These are phyloP conservation scores for Phymorhynchus buccinoides DNA, from an alignment of 1,140 invertebrate genomes.

Conservation along the genomic window DNA sequence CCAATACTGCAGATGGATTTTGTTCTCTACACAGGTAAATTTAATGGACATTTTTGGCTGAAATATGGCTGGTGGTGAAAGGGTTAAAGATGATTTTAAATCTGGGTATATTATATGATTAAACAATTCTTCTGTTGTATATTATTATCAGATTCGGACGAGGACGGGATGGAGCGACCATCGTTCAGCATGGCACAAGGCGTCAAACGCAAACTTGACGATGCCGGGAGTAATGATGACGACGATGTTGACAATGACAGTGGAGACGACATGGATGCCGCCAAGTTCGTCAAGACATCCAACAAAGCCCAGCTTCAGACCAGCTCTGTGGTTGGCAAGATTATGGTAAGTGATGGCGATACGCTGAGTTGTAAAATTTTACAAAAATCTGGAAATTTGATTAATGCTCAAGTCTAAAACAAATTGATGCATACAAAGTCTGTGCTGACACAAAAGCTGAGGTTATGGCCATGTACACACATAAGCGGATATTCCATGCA, in stretches of 20 bases:
- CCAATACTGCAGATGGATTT: too few relatives aligned
- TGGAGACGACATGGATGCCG: slow-evolving; percentile 12
- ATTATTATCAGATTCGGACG: slow-evolving; percentile 24
- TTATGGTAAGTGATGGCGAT: slow-evolving; percentile 32
- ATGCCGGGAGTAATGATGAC: background rate
- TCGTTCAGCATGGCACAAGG: background rate
- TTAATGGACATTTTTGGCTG: too few relatives aligned
- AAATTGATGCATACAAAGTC: too few relatives aligned
- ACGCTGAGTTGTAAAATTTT: too few relatives aligned
- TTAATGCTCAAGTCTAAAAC: too few relatives aligned
- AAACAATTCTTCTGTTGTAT: background rate
- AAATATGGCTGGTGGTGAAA: too few relatives aligned
- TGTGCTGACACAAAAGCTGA: too few relatives aligned
- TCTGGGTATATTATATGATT: background rate
- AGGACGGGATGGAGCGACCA: slow-evolving; percentile 6
- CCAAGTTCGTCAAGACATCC: slow-evolving; percentile 29
- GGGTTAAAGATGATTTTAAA: too few relatives aligned
- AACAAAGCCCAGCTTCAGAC: slow-evolving; percentile 15
- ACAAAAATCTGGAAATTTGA: too few relatives aligned
- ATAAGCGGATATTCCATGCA: too few relatives aligned
- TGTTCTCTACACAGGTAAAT: too few relatives aligned
- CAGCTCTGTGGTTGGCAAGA: slow-evolving; percentile 30
- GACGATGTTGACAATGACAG: background rate
- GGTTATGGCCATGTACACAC: too few relatives aligned
- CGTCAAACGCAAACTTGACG: slow-evolving; percentile 25